A percentile compares a stretch with the other conserved stretches of the same genome.
Evolutionary conservation across 2,888 invertebrate genomes (phyloP).

Genomic region (Orchesellides sinensis): DNA sequence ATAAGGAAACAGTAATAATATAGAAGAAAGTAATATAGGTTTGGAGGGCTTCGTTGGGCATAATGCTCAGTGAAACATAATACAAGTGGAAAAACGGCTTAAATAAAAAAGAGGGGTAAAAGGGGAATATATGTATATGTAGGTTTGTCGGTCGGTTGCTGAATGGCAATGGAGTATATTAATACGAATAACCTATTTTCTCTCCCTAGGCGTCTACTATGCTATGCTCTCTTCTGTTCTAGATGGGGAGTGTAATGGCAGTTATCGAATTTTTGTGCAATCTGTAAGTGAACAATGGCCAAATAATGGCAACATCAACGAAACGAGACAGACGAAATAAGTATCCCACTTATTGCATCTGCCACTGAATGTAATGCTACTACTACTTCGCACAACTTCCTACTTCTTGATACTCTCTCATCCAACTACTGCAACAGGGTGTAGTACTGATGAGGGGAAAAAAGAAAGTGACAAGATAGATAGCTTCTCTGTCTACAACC

Average conservation of each 20-base stretch:
- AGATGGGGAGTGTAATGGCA: background rate
- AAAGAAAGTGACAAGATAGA: conserved; percentile 53
- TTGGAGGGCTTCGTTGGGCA: no score
- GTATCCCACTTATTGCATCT: conserved; percentile 50
- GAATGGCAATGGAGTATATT: conserved; percentile 7
- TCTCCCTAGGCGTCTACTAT: background rate
- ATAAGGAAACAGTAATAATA: no score
- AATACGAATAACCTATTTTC: conserved; percentile 23
- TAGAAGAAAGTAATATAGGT: no score
- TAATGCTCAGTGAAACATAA: background rate
- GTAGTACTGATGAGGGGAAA: conserved; percentile 44
- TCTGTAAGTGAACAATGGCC: conserved; percentile 52
- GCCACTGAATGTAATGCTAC: background rate
- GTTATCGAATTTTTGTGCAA: conserved; percentile 42
- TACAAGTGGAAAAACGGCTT: background rate
- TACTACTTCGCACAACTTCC: background rate
- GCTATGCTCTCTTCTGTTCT: conserved; percentile 8
- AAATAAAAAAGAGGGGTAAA: conserved; percentile 5
- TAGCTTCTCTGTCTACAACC: conserved; percentile 24
- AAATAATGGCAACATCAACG: conserved; percentile 45
- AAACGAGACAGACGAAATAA: conserved; percentile 41
- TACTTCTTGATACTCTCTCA: no score
- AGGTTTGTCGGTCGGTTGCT: conserved; percentile 31
- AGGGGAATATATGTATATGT: conserved; percentile 17
- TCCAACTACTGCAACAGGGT: conserved; percentile 39